These are phyloP conservation scores for Gymnopithys bicolor DNA, from an alignment of 2,797 vertebrate genomes.

Conservation along the genomic window DNA sequence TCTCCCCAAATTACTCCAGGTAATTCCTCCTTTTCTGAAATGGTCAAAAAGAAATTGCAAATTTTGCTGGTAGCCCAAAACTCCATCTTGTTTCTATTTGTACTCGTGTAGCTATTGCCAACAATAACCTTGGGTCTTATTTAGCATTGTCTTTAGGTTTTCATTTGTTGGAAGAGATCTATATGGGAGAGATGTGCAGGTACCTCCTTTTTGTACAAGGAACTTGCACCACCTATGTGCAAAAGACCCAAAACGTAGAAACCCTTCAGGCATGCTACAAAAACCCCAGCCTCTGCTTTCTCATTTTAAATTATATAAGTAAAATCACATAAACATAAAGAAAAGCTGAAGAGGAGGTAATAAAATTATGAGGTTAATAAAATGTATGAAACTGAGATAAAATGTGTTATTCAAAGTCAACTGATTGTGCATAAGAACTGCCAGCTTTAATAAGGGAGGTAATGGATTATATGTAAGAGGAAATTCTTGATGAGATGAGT, in stretches of 20 bases:
- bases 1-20: not conserved
- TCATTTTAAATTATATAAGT: not conserved
- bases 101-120: not conserved
- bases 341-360: not conserved
- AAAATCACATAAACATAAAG: not conserved
- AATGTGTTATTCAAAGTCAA: not conserved
- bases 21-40: not conserved
- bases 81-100: not conserved
- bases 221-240: not conserved
- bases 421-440: not conserved
- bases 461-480: conserved; percentile 3
- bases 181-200: not conserved
- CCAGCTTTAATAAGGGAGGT: not conserved
- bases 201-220: not conserved
- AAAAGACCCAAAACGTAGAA: not conserved
- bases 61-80: not conserved
- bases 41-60: not conserved
- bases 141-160: not conserved
- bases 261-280: not conserved
- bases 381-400: not conserved
- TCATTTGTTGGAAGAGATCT: not conserved
- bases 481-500: conserved; percentile 45
- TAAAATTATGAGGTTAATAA: not conserved
- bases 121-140: not conserved
- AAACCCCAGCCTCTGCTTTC: not conserved